Evolutionary conservation across 1,140 invertebrate species (phyloP).

Genomic region (Drosophila biarmipes): DNA sequence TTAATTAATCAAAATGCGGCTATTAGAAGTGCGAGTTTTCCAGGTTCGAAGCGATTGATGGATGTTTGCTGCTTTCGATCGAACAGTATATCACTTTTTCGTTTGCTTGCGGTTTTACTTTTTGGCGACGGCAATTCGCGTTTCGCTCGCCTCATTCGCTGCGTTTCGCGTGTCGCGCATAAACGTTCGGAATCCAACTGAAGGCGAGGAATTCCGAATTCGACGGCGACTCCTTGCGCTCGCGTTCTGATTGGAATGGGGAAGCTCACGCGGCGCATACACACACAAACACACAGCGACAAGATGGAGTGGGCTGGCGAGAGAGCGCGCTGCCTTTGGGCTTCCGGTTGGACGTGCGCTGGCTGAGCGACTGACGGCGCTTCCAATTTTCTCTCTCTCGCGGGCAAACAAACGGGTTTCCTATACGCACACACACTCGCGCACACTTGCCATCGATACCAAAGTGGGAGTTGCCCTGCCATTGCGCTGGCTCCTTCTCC

Average conservation of each 20-base stretch:
- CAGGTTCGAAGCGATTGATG: conserved; percentile 28
- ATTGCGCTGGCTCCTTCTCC: conserved; percentile 19
- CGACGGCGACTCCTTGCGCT: conserved; percentile 28
- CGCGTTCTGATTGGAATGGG: conserved; percentile 73
- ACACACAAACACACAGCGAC: conserved; percentile 5
- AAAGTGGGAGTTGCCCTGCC: conserved; percentile 76
- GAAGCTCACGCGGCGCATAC: conserved; percentile 28
- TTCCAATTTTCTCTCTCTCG: conserved; percentile 41
- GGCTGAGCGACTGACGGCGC: conserved; percentile 60
- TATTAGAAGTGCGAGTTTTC: conserved; percentile 33
- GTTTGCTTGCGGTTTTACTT: conserved; percentile 8
- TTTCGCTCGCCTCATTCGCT: conserved; percentile 31
- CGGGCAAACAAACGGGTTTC: conserved; percentile 78
- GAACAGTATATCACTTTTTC: conserved; percentile 8
- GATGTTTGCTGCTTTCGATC: conserved; percentile 10
- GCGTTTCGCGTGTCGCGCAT: conserved; percentile 42
- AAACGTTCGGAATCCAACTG: conserved; percentile 59
- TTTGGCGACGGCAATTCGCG: conserved; percentile 74
- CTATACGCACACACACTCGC: conserved; percentile 17
- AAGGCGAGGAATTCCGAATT: conserved; percentile 53
- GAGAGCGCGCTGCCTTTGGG: conserved; percentile 57
- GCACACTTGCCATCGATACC: conserved; percentile 34
- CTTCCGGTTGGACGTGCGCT: conserved; percentile 76
- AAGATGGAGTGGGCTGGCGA: conserved; percentile 62
- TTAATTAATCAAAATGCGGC: conserved; percentile 47